phyloP scores from a whole-genome alignment of 37 sponge, comb jelly and placozoan genomes.

The Diacarnus erythraeanus region DNA sequence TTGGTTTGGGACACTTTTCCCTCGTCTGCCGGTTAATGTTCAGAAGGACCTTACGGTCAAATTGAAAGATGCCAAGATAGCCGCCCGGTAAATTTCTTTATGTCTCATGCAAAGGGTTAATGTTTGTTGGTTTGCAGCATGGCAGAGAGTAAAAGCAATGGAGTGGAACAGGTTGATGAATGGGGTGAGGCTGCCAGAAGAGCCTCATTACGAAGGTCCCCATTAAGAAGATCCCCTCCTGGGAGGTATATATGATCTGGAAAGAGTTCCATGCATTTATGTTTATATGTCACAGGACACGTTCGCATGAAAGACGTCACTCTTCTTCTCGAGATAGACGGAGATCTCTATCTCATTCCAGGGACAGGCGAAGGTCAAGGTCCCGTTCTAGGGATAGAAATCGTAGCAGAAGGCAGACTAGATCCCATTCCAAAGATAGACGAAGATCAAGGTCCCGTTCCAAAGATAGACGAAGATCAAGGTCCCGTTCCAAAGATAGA shows the following conservation, averaged over 20 bases:
- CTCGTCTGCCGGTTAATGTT: conserved; percentile 85
- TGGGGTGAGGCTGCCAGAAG: conserved; percentile 57
- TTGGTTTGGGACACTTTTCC: conserved; percentile 98
- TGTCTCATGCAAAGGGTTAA: background rate
- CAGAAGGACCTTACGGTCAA: conserved; percentile 63
- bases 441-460: conserved; percentile 17
- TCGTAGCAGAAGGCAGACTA: no score
- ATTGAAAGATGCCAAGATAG: conserved; percentile 30
- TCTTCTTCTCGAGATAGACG: background rate
- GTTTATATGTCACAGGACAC: no score
- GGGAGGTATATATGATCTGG: conserved; percentile 11
- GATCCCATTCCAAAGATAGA: conserved; percentile 22
- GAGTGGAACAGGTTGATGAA: conserved; percentile 6
- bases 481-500: conserved; percentile 14
- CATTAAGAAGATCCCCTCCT: conserved; percentile 17
- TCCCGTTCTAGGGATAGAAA: conserved; percentile 26
- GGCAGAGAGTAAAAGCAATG: background rate
- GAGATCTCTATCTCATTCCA: background rate
- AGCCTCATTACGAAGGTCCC: conserved; percentile 14
- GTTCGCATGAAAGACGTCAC: background rate
- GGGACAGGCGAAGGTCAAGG: conserved; percentile 19
- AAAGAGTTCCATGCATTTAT: no score
- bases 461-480: conserved; percentile 17
- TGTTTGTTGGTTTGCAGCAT: background rate
- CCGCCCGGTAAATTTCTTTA: background rate